Base-by-base conservation (phyloP, 2,113 vertebrate genomes). In the Danio rerio region DNA sequence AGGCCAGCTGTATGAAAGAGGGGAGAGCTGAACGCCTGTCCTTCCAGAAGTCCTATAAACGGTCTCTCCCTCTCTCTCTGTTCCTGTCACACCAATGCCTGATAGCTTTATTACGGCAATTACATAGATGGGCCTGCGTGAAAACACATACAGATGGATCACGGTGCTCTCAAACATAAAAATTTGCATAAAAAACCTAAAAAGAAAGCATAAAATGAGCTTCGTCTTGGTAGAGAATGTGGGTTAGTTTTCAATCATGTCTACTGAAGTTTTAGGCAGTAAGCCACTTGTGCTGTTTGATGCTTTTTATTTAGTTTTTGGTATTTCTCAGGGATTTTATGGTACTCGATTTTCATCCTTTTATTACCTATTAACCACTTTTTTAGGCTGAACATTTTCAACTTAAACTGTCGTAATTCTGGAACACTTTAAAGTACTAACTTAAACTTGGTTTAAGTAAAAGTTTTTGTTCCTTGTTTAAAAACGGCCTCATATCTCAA, bases 41-140 rank as follows among this genome's bases (percentile, higher is more conserved):
- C 74, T 77, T 77, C 45, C 45, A 62, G 74, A 77, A 77, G 74
- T 77, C 74, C 58, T 77, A 66, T 65, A 55, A 66, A 66, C 59
- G 43, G 0, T 66, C 61, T 71, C 73, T 58, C 63, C 52, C 15
- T 78, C 47, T 0, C 47, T 16, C 47, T 20, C 55, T 13, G 49
- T 50, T 21, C 45, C 12, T 52, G 6, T 43, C 45, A 42, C 47
- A 40, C 58, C 9, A 20, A 40, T 52, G 66, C 58, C 81, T 72
- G 59, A 86, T 83, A 58, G 81, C 66, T 81, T 83, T 86, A 86
- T 86, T 81, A 83, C 69, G 77, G 81, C 81, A 81, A 86, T 86
- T 86, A 81, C 72, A 81, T 18, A 70, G 81, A 86, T 73, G 69
- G 49, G 72, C 47, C 74, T 80, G 70, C 56, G 55, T 45, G 42